Percentiles rank a stretch among this genome's conserved stretches.
phyloP scores from a whole-genome alignment of 2,797 vertebrate species.

The Echeneis naucrates region DNA sequence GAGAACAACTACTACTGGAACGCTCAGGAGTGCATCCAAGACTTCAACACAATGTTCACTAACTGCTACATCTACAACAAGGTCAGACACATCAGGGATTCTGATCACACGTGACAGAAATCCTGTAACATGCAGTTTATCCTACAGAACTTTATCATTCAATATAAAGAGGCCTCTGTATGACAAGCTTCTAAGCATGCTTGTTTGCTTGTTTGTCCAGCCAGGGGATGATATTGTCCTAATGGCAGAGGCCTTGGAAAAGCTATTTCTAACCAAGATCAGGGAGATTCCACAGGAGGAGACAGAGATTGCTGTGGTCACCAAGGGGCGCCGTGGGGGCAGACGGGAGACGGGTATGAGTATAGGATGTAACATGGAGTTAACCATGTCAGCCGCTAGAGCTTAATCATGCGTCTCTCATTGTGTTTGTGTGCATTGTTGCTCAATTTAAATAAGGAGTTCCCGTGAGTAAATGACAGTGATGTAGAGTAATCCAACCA shows the following conservation, averaged over 20 bases:
- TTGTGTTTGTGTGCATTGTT: background rate
- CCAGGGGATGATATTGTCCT: slow-evolving; percentile 94
- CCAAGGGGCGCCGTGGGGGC: slow-evolving; percentile 89
- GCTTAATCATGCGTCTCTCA: background rate
- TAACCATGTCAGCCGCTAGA: background rate
- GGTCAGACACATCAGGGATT: slow-evolving; percentile 74
- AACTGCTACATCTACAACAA: slow-evolving; percentile 99
- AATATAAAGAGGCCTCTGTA: background rate
- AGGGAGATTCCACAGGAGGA: slow-evolving; percentile 94
- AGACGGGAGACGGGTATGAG: slow-evolving; percentile 87
- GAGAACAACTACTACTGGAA: slow-evolving; percentile 95
- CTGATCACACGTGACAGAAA: background rate
- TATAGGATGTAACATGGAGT: background rate
- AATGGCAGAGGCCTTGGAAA: slow-evolving; percentile 95
- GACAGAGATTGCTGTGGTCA: slow-evolving; percentile 88
- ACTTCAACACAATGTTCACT: slow-evolving; percentile 99
- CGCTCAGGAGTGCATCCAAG: slow-evolving; percentile 96
- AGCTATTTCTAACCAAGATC: slow-evolving; percentile 93
- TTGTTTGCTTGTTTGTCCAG: slow-evolving; percentile 73
- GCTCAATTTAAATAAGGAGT: background rate
- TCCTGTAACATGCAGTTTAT: background rate
- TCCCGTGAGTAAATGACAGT: background rate
- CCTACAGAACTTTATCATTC: background rate
- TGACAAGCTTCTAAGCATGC: background rate
- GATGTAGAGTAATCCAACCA: slow-evolving; percentile 19